These are phyloP conservation scores for Eucidaris tribuloides DNA, from an alignment of 35 echinoderm and acorn worm species.

Conservation along the genomic window DNA sequence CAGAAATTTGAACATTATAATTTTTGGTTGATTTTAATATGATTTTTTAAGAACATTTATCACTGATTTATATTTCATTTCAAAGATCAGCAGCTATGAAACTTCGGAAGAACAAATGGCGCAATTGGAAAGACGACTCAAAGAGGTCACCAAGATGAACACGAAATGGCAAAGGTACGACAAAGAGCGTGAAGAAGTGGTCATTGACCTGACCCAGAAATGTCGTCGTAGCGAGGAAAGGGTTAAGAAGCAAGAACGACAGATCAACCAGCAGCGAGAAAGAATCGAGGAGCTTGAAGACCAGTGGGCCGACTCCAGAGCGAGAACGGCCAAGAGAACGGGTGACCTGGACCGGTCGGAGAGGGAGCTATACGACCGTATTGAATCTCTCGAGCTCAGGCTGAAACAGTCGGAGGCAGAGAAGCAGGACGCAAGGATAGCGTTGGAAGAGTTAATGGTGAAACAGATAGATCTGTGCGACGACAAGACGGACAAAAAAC, in stretches of 20 bases:
- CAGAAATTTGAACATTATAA: no score
- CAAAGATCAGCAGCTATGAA: no score
- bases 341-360: neutral
- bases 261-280: neutral
- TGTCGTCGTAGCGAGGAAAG: neutral
- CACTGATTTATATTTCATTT: no score
- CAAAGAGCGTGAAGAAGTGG: neutral
- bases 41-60: no score
- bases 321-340: neutral
- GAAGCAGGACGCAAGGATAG: neutral
- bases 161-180: conserved; percentile 11
- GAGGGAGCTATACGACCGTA: neutral
- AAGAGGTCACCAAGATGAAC: conserved; percentile 24
- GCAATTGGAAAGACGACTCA: no score
- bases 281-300: neutral
- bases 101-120: no score
- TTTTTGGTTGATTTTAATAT: no score
- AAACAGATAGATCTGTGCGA: neutral
- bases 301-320: neutral
- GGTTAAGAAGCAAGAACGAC: neutral
- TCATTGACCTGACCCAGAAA: neutral
- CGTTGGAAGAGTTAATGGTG: neutral
- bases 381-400: neutral
- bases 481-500: neutral
- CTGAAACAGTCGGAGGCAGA: conserved; percentile 11